Base-by-base conservation (phyloP, 2,113 vertebrate species). In the Puffinus mauretanicus region DNA sequence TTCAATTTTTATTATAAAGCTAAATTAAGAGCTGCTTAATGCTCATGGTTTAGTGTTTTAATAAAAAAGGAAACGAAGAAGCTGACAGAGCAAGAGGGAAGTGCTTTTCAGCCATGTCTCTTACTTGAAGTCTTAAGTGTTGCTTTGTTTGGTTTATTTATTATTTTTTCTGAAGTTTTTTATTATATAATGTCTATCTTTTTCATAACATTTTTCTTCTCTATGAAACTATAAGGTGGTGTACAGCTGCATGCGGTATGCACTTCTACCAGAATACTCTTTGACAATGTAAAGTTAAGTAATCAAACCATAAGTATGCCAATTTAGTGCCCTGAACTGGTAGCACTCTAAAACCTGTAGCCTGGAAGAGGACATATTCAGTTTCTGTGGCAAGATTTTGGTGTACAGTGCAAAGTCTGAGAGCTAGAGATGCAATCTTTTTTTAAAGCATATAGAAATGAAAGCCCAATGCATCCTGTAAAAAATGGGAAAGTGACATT, bases 1-100 rank as follows among this genome's bases (percentile, higher is more conserved):
- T 97, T 97, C 87, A 85, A 26, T 85, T 97, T 97, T 97, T 97
- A 97, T 97, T 97, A 96, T 97, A 95, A 95, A 91, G 89, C 79
- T 96, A 97, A 97, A 95, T 97, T 95, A 97, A 94, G 90, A 96
- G 70, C 89, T 91, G 13, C 93, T 96, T 97, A 97, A 97, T 97
- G 76, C 97, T 93, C 73, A 55, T 81, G 96, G 96, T 97, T 97
- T 97, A 97, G 92, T 92, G 47, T 87, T 97, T 97, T 97, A 97
- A 97, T 97, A 96, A 97, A 96, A 96, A 96, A 42, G 54, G 93
- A 94, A 96, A 92, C 4, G 30, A 44, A 90, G 82, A 75, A 92
- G 76, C 73, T 90, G 82, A 65, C 67, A 84, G 89, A 90, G 79
- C 58, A 86, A 88, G 72, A 95, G 44, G 8, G 69, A 90, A 83